phyloP scores from a whole-genome alignment of 1,140 invertebrate species.

The Pomacea maculata region DNA sequence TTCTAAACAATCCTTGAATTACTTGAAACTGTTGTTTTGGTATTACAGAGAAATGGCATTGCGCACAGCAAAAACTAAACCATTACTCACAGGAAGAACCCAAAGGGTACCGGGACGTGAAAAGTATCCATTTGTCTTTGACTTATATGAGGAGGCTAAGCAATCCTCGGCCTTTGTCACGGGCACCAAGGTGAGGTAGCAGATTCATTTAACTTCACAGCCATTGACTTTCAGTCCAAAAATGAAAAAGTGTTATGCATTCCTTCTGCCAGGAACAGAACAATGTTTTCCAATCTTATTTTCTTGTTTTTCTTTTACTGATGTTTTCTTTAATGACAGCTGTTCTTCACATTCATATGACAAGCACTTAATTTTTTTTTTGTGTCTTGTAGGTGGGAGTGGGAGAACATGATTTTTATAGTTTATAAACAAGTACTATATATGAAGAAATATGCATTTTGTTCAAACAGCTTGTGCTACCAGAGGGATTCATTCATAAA shows the following conservation, averaged over 20 bases:
- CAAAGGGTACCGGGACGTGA: conserved; percentile 64
- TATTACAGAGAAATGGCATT: conserved; percentile 67
- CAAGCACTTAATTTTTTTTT: too few species aligned
- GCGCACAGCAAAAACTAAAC: conserved; percentile 60
- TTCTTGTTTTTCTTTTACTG: too few species aligned
- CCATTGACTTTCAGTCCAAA: background rate
- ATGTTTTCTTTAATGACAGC: too few species aligned
- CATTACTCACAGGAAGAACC: conserved; percentile 56
- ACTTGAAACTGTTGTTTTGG: background rate
- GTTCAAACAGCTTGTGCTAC: conserved; percentile 73
- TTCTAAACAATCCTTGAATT: too few species aligned
- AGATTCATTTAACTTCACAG: background rate
- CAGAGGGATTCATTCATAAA: conserved; percentile 78
- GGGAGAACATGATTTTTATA: too few species aligned
- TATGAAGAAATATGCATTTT: too few species aligned
- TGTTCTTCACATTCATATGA: too few species aligned
- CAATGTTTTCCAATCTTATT: too few species aligned
- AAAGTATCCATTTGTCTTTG: conserved; percentile 85
- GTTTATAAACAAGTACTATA: too few species aligned
- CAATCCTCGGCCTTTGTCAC: conserved; percentile 78
- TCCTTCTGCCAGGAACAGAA: too few species aligned
- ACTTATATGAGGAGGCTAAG: conserved; percentile 76
- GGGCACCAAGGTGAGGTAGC: conserved; percentile 72
- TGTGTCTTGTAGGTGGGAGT: too few species aligned
- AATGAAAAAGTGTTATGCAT: background rate